These are phyloP conservation scores for Solenopsis fugax DNA, from an alignment of 1,140 invertebrate genomes.

Conservation along the genomic window DNA sequence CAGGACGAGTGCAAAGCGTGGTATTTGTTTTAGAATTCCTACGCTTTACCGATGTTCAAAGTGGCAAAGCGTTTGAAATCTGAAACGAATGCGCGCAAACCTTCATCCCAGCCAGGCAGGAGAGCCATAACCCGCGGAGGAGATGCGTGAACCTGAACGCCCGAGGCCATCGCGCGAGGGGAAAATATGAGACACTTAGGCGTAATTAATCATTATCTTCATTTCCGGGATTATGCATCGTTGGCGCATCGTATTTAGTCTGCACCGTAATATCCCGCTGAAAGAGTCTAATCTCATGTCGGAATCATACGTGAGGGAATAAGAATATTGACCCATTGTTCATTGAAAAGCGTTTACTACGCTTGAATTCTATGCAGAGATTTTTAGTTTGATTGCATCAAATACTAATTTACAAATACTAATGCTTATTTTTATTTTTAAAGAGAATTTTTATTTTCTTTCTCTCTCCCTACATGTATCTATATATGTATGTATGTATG, in stretches of 20 bases:
- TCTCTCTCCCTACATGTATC: not conserved
- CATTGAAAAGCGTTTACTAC: not conserved
- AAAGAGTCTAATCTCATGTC: not conserved
- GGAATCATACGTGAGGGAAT: not conserved
- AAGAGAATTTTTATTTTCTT: not conserved
- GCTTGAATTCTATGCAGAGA: not conserved
- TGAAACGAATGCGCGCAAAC: constrained; percentile 88
- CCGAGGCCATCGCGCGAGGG: not conserved
- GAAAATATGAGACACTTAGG: constrained; percentile 44
- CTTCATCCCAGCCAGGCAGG: constrained; percentile 73
- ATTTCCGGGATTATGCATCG: constrained; percentile 43
- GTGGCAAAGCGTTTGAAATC: constrained; percentile 93
- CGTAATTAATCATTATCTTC: constrained; percentile 64
- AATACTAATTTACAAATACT: not conserved
- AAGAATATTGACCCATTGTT: constrained; percentile 20
- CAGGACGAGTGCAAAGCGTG: constrained; percentile 74
- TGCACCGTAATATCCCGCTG: not conserved
- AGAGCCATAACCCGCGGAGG: constrained; percentile 15
- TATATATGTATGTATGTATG: not conserved
- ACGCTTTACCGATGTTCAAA: constrained; percentile 90
- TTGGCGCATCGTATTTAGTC: constrained; percentile 14
- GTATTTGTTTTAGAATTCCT: constrained; percentile 92
- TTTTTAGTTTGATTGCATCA: constrained; percentile 23
- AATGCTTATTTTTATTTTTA: not conserved
- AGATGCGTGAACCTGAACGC: constrained; percentile 21